Conservation (phyloP, 2,888 invertebrate species). For the Drosophila mimetica region DNA sequence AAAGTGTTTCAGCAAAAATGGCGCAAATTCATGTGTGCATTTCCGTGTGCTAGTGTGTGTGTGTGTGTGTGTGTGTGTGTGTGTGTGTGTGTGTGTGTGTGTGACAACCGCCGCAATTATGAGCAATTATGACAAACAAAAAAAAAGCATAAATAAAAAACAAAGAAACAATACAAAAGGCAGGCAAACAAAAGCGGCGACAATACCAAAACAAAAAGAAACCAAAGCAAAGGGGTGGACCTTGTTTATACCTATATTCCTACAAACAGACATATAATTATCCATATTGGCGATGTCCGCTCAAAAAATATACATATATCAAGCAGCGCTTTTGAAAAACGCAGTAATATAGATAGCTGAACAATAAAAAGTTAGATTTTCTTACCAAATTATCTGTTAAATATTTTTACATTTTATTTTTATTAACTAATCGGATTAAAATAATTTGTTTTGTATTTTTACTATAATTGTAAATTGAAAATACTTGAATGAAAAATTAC, state of each 20-base stretch:
- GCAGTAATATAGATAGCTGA: too few species aligned
- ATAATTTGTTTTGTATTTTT: too few species aligned
- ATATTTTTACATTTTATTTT: neutral
- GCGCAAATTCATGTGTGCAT: conserved; percentile 44
- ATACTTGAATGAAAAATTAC: too few species aligned
- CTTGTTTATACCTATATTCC: conserved; percentile 26
- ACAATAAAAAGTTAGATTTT: too few species aligned
- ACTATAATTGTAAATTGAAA: too few species aligned
- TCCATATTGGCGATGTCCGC: conserved; percentile 30
- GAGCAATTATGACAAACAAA: conserved; percentile 64
- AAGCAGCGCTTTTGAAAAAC: neutral
- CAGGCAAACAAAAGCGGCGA: conserved; percentile 21
- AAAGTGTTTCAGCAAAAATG: conserved; percentile 58
- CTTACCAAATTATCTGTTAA: neutral
- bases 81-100: conserved; percentile 1
- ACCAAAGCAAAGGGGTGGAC: conserved; percentile 31
- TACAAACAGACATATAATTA: conserved; percentile 12
- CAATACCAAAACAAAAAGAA: conserved; percentile 16
- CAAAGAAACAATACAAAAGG: conserved; percentile 32
- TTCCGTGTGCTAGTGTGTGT: neutral
- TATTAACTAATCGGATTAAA: too few species aligned
- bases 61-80: conserved; percentile 8
- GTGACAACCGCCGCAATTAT: conserved; percentile 69
- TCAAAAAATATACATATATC: neutral
- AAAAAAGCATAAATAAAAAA: conserved; percentile 5